Evolutionary conservation across 2,888 invertebrate genomes (phyloP).

Genomic region (Dasypogon diadema): DNA sequence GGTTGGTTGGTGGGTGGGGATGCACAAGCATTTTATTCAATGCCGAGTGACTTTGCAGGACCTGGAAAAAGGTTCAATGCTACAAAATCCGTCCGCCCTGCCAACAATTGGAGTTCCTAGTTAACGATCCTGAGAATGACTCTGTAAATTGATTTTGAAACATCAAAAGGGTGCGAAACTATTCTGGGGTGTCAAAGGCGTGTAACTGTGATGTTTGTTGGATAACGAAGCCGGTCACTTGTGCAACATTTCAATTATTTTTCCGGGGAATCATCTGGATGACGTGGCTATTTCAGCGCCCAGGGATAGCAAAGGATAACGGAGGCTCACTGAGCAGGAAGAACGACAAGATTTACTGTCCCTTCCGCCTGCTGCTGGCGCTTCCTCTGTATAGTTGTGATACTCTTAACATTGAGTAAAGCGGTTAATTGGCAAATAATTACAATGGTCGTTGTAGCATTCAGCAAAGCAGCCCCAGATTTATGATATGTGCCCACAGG

Average conservation of each 20-base stretch:
- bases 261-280: conserved; percentile 7
- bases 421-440: conserved; percentile 48
- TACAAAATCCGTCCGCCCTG: neutral
- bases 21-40: conserved; percentile 2
- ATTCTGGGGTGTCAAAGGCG: neutral
- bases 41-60: conserved; percentile 22
- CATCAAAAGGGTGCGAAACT: conserved; percentile 5
- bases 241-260: conserved; percentile 42
- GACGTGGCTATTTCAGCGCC: neutral
- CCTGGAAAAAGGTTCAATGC: conserved; percentile 11
- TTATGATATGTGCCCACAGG: conserved; percentile 16
- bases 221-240: conserved; percentile 24
- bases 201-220: neutral
- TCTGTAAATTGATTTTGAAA: conserved; percentile 39
- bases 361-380: neutral
- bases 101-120: neutral
- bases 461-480: conserved; percentile 16
- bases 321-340: neutral
- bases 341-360: neutral
- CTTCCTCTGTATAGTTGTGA: neutral
- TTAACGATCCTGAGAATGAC: conserved; percentile 41
- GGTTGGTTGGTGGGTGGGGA: neutral
- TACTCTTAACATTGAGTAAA: conserved; percentile 12
- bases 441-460: conserved; percentile 24
- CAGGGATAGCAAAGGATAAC: neutral